These are phyloP conservation scores for Hemicrepidius hirtus DNA, from an alignment of 2,888 invertebrate genomes.

Conservation along the genomic window DNA sequence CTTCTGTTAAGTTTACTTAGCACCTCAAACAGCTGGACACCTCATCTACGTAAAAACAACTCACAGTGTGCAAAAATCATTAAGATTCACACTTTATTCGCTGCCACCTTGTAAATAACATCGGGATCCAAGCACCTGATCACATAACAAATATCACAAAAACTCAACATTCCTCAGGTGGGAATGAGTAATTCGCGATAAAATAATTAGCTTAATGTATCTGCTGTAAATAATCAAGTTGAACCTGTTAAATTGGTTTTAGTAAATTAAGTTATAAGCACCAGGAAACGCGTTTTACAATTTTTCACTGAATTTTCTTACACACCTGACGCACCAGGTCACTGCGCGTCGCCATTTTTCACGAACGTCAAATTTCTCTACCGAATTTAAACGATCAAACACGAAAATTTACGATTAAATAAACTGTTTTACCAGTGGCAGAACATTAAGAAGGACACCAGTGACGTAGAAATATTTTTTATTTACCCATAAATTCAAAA, in stretches of 20 bases:
- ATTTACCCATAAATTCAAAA: too few relatives aligned
- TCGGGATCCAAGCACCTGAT: slow-evolving; percentile 73
- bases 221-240: not conserved
- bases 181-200: slow-evolving; percentile 64
- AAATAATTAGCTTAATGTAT: slow-evolving; percentile 12
- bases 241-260: slow-evolving; percentile 7
- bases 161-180: slow-evolving; percentile 81
- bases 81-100: slow-evolving; percentile 45
- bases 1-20: slow-evolving; percentile 41
- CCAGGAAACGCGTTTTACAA: slow-evolving; percentile 25
- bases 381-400: slow-evolving; percentile 7
- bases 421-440: slow-evolving; percentile 18
- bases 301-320: slow-evolving; percentile 57
- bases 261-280: slow-evolving; percentile 30
- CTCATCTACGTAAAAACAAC: slow-evolving; percentile 44
- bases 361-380: slow-evolving; percentile 59
- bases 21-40: slow-evolving; percentile 48
- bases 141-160: slow-evolving; percentile 78
- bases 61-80: slow-evolving; percentile 37
- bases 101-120: slow-evolving; percentile 53
- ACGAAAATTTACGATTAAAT: slow-evolving; percentile 27
- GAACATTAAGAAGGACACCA: not conserved
- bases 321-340: slow-evolving; percentile 63
- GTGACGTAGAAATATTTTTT: not conserved
- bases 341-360: slow-evolving; percentile 66